Evolutionary conservation across 2,888 invertebrate species (phyloP), one percentile per base, ranked within the genome.

Genomic region (Drosophila acutilabella): DNA sequence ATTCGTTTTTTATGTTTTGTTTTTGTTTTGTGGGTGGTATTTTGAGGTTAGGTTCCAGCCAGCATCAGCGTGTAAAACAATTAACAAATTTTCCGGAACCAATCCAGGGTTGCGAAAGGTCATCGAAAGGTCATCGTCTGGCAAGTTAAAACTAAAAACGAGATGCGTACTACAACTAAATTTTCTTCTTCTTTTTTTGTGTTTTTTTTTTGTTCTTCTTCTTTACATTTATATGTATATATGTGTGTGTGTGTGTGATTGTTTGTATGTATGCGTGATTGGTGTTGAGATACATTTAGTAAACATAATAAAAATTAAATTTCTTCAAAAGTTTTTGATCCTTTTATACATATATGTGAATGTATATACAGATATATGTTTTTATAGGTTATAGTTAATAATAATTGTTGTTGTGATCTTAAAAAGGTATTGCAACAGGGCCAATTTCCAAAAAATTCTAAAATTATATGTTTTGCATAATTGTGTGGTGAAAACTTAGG

Each of bases 141-240:
- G 90, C 90, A 90, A 90, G 90, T 86, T 85, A 81, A 81, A 86
- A 83, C 81, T 87, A 86, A 88, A 88, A 90, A 90, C 89, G 81
- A 81, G 80, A 80, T 74, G 78, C 81, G 72, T 80, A 71, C 64
- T 61, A 70, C 57, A 71, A 44, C 68, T 66, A 54, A 30, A 30
- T 30, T 20, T 47, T n/a, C 2, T 23, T 33, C 23, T 42, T n/a
- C 13, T n/a, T 30, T 41, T 4, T 18, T 26, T 30, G 1, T 33
- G 33, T 74, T 18, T 61, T 50, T 47, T n/a, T 23, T 13, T 33
- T 36, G 20, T 40, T 13, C 7, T 20, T 20, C 13, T 11, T 36
- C 54, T 48, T 47, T 69, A 51, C 65, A 59, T 26, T 26, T 71
- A 33, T 51, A 51, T 41, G 42, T 51, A 50, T 60, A 40, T 67